Conservation (phyloP, 2,113 vertebrate genomes). For the Isurus oxyrinchus region DNA sequence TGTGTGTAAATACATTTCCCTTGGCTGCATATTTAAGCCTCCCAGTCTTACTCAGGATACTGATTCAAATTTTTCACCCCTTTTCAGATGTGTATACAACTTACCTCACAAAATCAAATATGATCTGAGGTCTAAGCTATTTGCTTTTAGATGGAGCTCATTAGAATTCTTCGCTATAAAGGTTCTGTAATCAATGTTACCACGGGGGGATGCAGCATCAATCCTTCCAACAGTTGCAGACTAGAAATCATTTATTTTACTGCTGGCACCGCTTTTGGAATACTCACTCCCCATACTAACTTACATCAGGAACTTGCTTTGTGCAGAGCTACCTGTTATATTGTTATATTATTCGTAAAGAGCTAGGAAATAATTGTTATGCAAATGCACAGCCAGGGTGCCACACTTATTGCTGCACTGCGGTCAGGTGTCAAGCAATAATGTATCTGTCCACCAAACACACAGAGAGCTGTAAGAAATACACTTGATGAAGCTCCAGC, state of each 20-base stretch:
- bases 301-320: not conserved
- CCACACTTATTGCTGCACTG: no score
- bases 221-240: not conserved
- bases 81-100: not conserved
- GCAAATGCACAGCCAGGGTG: no score
- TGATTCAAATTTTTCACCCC: not conserved
- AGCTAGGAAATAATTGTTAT: no score
- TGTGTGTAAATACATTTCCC: slow-evolving; percentile 53
- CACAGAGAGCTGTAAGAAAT: no score
- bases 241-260: not conserved
- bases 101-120: not conserved
- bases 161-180: not conserved
- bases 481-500: no score
- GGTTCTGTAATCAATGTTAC: not conserved
- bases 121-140: not conserved
- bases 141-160: not conserved
- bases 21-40: slow-evolving; percentile 49
- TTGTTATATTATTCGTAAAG: no score
- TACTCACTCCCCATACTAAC: not conserved
- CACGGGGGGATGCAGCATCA: not conserved
- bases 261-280: not conserved
- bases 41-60: not conserved
- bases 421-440: no score
- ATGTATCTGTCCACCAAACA: no score
- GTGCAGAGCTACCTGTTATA: not conserved